These are phyloP conservation scores for Chrysolina americana DNA, from an alignment of 2,888 invertebrate genomes.

Conservation along the genomic window DNA sequence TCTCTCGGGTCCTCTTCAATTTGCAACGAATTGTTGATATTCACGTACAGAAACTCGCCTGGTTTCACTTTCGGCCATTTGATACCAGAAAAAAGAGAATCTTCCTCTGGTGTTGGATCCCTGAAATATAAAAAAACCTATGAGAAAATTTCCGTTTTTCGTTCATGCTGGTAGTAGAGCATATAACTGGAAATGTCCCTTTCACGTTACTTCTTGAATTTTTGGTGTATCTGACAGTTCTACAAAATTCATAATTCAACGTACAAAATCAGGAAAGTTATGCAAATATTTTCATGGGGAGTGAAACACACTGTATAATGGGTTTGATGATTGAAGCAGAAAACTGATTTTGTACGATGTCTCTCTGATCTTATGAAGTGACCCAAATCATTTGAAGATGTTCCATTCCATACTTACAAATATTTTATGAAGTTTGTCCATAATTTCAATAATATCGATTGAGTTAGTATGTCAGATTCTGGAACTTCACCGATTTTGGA, in stretches of 20 bases:
- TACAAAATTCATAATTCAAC: no score
- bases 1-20: slow-evolving; percentile 21
- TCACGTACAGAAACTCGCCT: slow-evolving; percentile 16
- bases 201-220: no score
- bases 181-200: no score
- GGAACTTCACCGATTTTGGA: neutral
- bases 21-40: slow-evolving; percentile 21
- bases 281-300: no score
- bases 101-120: slow-evolving; percentile 26
- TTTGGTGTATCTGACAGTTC: no score
- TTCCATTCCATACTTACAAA: slow-evolving; percentile 3
- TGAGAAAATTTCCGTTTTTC: no score
- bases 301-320: no score
- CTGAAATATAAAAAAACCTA: slow-evolving; percentile 14
- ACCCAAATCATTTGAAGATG: no score
- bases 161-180: no score
- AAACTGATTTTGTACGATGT: neutral
- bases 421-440: slow-evolving; percentile 33
- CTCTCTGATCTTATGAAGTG: no score
- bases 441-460: slow-evolving; percentile 15
- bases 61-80: slow-evolving; percentile 31
- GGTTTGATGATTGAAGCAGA: neutral
- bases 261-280: no score
- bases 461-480: slow-evolving; percentile 1
- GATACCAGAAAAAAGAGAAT: neutral